These are phyloP conservation scores for Epicampocera succincta DNA, from an alignment of 2,888 invertebrate species.

Conservation along the genomic window DNA sequence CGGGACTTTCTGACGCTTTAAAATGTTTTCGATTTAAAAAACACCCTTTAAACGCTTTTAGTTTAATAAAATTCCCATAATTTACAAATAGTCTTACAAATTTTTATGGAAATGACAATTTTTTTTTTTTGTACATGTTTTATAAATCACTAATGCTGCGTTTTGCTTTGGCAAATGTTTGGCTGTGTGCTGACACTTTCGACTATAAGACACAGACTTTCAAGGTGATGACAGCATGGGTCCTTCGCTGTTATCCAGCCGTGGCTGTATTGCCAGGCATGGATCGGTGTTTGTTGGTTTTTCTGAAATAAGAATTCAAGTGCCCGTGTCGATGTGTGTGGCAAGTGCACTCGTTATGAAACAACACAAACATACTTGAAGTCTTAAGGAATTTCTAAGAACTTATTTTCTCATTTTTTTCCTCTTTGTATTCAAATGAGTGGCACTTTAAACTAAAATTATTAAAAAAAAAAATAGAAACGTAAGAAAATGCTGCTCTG, in stretches of 20 bases:
- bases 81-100: conserved; percentile 65
- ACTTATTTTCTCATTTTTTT: conserved; percentile 3
- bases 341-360: conserved; percentile 35
- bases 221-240: conserved; percentile 68
- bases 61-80: background rate
- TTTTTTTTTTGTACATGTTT: background rate
- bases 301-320: background rate
- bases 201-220: conserved; percentile 34
- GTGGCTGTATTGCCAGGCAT: background rate
- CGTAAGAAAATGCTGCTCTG: background rate
- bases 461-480: background rate
- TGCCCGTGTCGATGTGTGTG: conserved; percentile 1
- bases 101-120: conserved; percentile 48
- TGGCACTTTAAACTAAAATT: conserved; percentile 31
- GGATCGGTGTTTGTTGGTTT: conserved; percentile 9
- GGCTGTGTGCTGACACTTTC: background rate
- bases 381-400: conserved; percentile 43
- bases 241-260: conserved; percentile 48
- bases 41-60: too few species aligned
- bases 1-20: too few species aligned
- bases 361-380: conserved; percentile 46
- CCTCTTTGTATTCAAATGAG: conserved; percentile 15
- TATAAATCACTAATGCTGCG: conserved; percentile 23
- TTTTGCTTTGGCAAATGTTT: background rate
- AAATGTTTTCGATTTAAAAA: too few species aligned